Conservation (phyloP, 2,797 vertebrate species). For the Acropternis orthonyx region DNA sequence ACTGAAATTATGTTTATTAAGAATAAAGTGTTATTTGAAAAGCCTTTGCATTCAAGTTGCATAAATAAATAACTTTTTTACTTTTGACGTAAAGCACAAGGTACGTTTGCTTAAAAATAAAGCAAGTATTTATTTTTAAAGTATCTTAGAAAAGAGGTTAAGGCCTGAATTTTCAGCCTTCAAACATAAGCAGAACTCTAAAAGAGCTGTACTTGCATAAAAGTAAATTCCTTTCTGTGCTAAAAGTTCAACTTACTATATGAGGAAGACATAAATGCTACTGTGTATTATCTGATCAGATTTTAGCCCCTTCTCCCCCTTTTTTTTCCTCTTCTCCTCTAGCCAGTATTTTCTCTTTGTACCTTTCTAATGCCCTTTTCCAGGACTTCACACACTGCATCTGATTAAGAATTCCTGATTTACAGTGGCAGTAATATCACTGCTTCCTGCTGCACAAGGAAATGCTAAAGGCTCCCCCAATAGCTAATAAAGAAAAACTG, state of each 20-base stretch:
- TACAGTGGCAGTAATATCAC: constrained; percentile 9
- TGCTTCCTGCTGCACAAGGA: neutral
- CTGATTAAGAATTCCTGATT: neutral
- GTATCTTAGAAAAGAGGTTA: neutral
- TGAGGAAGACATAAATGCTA: neutral
- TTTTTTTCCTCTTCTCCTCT: neutral
- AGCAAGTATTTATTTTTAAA: neutral
- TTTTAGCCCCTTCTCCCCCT: neutral
- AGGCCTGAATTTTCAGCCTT: neutral
- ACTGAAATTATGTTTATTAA: neutral
- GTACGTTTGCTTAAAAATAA: neutral
- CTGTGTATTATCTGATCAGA: neutral
- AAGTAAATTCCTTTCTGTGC: neutral
- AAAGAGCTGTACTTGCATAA: neutral
- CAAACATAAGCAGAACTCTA: neutral
- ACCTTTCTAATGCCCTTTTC: neutral
- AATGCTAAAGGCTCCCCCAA: constrained; percentile 1
- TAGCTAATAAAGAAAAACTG: constrained; percentile 24
- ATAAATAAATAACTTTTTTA: neutral
- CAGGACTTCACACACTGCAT: neutral
- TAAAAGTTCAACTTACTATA: neutral
- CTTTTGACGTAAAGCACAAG: neutral
- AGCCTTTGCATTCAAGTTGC: neutral
- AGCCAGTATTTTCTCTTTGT: neutral
- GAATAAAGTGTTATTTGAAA: neutral